These are phyloP conservation scores for Andrena flavipes DNA, from an alignment of 2,888 invertebrate genomes.

Conservation along the genomic window DNA sequence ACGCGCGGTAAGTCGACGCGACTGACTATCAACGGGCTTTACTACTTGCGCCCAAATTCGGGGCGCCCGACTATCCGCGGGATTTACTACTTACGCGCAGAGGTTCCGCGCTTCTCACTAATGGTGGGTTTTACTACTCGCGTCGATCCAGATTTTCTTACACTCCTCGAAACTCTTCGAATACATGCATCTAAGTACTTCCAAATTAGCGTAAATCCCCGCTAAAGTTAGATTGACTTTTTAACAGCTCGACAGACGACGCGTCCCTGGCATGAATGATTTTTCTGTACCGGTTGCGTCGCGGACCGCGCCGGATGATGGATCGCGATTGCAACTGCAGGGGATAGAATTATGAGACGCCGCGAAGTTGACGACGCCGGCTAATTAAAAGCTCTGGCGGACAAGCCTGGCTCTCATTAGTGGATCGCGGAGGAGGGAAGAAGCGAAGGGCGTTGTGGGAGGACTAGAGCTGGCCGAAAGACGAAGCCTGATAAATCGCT, in stretches of 20 bases:
- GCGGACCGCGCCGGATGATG: not conserved
- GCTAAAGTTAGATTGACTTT: not conserved
- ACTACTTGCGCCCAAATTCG: not conserved
- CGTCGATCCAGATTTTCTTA: no score
- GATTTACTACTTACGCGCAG: not conserved
- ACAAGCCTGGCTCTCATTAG: constrained; percentile 13
- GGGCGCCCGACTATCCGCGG: no score
- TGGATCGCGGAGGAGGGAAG: no score
- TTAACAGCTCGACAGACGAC: not conserved
- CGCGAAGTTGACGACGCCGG: constrained; percentile 17
- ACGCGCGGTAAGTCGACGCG: not conserved
- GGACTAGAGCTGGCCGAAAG: not conserved
- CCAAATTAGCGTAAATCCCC: no score
- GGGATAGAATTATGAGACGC: constrained; percentile 32
- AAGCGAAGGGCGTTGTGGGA: not conserved
- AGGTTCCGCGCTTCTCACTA: no score
- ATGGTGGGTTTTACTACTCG: no score
- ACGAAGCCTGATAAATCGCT: constrained; percentile 21
- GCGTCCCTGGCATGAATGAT: not conserved
- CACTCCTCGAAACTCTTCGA: no score
- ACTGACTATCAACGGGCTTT: not conserved
- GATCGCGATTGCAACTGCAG: not conserved
- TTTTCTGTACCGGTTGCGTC: not conserved
- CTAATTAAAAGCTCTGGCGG: constrained; percentile 52
- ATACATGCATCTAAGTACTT: no score